These are phyloP conservation scores for Synanthedon vespiformis DNA, from an alignment of 2,888 invertebrate species.

Conservation along the genomic window DNA sequence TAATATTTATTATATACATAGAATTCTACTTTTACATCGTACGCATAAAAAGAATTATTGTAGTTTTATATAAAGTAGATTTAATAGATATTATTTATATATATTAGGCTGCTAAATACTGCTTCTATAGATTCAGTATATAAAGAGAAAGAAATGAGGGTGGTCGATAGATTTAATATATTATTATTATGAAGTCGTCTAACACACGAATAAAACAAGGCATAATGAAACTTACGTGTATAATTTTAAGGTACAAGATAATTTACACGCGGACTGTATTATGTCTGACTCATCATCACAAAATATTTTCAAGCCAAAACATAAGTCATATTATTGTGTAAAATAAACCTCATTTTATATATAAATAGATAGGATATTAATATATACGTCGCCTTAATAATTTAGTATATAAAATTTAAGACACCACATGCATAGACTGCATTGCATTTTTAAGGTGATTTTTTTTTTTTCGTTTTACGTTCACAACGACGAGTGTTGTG, in stretches of 20 bases:
- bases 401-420: constrained; percentile 36
- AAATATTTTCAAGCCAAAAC: constrained; percentile 37
- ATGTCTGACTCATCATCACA: neutral
- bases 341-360: constrained; percentile 54
- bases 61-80: constrained; percentile 60
- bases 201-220: constrained; percentile 43
- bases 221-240: constrained; percentile 41
- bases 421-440: constrained; percentile 62
- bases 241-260: neutral
- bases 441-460: constrained; percentile 59
- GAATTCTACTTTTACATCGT: constrained; percentile 65
- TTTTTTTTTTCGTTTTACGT: constrained; percentile 26
- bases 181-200: constrained; percentile 11
- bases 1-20: constrained; percentile 53
- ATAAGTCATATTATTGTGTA: constrained; percentile 38
- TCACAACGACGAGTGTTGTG: constrained; percentile 31
- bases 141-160: constrained; percentile 22
- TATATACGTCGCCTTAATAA: constrained; percentile 54
- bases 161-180: constrained; percentile 34
- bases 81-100: constrained; percentile 42
- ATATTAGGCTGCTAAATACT: constrained; percentile 45
- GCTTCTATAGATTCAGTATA: constrained; percentile 42
- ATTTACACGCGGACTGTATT: neutral
- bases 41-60: constrained; percentile 61
- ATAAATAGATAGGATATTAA: constrained; percentile 27